These are phyloP conservation scores for Zaprionus tsacasi DNA, from an alignment of 1,140 invertebrate species.

Conservation along the genomic window DNA sequence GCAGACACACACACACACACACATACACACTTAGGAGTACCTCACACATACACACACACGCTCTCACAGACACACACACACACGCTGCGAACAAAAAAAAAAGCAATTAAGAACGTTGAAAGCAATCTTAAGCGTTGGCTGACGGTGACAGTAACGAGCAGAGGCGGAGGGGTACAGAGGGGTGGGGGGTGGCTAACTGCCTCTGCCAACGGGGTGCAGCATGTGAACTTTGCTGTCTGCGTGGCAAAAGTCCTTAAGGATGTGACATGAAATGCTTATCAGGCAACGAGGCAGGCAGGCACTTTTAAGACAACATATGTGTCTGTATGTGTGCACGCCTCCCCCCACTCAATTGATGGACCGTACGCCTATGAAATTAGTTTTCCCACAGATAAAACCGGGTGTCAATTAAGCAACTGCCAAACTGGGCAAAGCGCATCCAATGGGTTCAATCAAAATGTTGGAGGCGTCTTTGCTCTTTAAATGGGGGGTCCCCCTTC, in stretches of 20 bases:
- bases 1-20: slow-evolving; percentile 6
- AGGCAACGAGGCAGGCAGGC: slow-evolving; percentile 53
- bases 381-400: slow-evolving; percentile 80
- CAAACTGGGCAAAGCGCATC: slow-evolving; percentile 44
- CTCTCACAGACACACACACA: slow-evolving; percentile 1
- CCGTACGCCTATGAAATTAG: slow-evolving; percentile 73
- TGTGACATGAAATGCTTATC: slow-evolving; percentile 84
- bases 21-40: slow-evolving; percentile 28
- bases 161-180: slow-evolving; percentile 14
- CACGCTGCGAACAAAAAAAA: slow-evolving; percentile 49
- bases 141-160: slow-evolving; percentile 73
- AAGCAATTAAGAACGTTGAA: slow-evolving; percentile 83
- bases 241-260: slow-evolving; percentile 72
- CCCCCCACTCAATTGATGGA: slow-evolving; percentile 6
- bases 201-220: slow-evolving; percentile 14
- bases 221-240: slow-evolving; percentile 65
- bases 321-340: slow-evolving; percentile 2
- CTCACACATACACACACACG: background rate
- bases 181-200: background rate
- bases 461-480: slow-evolving; percentile 62
- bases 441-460: slow-evolving; percentile 77
- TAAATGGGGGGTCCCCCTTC: slow-evolving; percentile 61
- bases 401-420: slow-evolving; percentile 70
- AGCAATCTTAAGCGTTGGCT: slow-evolving; percentile 81
- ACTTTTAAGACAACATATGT: slow-evolving; percentile 43